Evolutionary conservation across 2,113 vertebrate genomes (phyloP).

Genomic region (Noctilio leporinus): DNA sequence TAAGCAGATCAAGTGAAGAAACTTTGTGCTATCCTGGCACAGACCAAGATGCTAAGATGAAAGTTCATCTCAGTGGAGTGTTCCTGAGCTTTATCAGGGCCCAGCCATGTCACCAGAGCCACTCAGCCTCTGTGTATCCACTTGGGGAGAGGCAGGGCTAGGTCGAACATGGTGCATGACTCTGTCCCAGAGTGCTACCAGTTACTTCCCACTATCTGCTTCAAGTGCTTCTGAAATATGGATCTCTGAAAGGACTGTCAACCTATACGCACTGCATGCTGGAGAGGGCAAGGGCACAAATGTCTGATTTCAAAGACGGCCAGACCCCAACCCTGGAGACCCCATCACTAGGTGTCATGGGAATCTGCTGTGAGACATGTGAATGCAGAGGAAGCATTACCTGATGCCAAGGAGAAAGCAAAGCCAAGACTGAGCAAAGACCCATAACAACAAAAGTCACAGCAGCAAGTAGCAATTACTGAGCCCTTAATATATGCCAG

Average conservation of each 20-base stretch:
- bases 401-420: background rate
- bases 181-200: background rate
- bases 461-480: background rate
- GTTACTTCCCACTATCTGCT: background rate
- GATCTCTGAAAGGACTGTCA: background rate
- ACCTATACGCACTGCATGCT: background rate
- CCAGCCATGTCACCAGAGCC: background rate
- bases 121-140: background rate
- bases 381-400: background rate
- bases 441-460: background rate
- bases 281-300: background rate
- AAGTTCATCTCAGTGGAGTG: fast-evolving
- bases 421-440: background rate
- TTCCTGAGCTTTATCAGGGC: background rate
- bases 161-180: fast-evolving
- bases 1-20: background rate
- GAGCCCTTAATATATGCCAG: background rate
- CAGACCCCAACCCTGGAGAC: fast-evolving
- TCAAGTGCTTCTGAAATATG: background rate
- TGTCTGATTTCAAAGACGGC: background rate
- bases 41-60: background rate
- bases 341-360: background rate
- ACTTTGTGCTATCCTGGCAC: background rate
- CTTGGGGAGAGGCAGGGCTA: background rate
- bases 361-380: background rate